A percentile compares a stretch with the other conserved stretches of the same genome.
Evolutionary conservation across 2,797 vertebrate species (phyloP).

Genomic region (Anas flavirostris): DNA sequence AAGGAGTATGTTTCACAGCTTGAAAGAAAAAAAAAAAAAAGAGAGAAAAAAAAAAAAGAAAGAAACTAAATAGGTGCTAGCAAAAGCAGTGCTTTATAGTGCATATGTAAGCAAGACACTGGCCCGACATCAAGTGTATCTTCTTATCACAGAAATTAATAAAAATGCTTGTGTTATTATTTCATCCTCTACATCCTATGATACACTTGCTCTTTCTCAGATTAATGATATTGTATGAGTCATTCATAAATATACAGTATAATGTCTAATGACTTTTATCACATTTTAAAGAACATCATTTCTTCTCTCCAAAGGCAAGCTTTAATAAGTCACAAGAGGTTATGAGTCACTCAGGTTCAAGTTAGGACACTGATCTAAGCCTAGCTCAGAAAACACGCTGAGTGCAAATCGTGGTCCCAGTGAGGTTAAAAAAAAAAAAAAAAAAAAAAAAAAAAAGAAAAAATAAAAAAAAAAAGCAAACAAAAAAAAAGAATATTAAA

Average conservation of each 20-base stretch:
- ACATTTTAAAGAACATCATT: background rate
- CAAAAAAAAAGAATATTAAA: background rate
- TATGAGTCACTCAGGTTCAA: background rate
- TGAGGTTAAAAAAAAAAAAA: background rate
- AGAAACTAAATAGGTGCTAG: background rate
- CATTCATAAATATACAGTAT: background rate
- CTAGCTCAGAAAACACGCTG: background rate
- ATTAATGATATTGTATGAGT: background rate
- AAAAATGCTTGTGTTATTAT: background rate
- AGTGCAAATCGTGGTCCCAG: background rate
- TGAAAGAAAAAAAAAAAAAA: too few species aligned
- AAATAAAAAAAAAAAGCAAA: background rate
- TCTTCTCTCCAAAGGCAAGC: background rate
- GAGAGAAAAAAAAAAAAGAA: too few species aligned
- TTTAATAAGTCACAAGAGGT: background rate
- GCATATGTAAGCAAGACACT: background rate
- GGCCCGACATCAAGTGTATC: background rate
- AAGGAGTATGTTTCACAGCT: background rate
- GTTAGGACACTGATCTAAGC: background rate
- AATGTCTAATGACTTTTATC: background rate
- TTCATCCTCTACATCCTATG: background rate
- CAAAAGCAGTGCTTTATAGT: background rate
- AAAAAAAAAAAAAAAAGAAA: fast-evolving
- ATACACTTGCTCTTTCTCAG: background rate
- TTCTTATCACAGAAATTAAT: background rate